Base-by-base conservation (phyloP, 2,888 invertebrate genomes). In the Tuberolachnus salignus region DNA sequence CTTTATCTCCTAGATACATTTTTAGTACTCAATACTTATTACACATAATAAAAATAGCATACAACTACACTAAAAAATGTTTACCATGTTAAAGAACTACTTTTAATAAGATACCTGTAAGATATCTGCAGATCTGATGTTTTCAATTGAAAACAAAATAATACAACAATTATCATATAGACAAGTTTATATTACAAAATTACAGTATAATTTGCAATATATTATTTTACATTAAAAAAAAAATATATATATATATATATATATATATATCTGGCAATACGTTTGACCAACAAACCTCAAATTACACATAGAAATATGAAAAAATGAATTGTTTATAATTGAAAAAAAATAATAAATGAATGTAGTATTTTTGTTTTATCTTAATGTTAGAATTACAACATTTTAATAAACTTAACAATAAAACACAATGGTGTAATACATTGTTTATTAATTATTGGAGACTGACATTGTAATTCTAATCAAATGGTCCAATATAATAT, bases 151-250 rank as follows among this genome's bases (percentile, higher is more conserved):
- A n/a, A n/a, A n/a, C n/a, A n/a, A n/a, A n/a, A n/a, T n/a, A n/a
- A n/a, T n/a, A n/a, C n/a, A n/a, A n/a, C n/a, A n/a, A n/a, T n/a
- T 72, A 51, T 63, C 61, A 49, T 73, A 73, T 73, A 78, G 55
- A 75, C 75, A 78, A 78, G 55, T 67, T 73, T 78, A 78, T 78
- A 73, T 66, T 78, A 78, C 75, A 78, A 78, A 78, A 78, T 78
- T 53, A 78, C 75, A 59, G 46, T 78, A 78, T 67, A 78, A 57
- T 57, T 75, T 75, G 75, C 34, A 34, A 34, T 66, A 75, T 44
- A 44, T 63, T 63, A 51, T 61, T 61, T 57, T 78, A 75, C 67
- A 75, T 55, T 57, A 66, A 53, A 78, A 66, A 34, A 34, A 34
- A 34, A 4, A 34, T 34, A 34, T 34, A 34, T 34, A 34, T 34